Percentiles rank a stretch among this genome's conserved stretches.
phyloP scores from a whole-genome alignment of 2,888 invertebrate species.

The Dryocosmus kuriphilus region DNA sequence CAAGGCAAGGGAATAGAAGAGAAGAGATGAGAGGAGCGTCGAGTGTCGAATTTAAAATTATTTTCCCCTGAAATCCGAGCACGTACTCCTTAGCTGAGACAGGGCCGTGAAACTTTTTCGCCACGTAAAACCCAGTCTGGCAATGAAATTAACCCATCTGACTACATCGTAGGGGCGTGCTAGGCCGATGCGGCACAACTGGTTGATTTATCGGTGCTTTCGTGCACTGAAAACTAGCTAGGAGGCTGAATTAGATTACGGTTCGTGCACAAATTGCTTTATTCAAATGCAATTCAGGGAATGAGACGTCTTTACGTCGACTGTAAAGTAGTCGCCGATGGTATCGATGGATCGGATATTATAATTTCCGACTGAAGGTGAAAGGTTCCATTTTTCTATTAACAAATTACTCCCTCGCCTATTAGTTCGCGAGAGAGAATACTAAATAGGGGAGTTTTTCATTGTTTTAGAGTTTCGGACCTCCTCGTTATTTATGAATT shows the following conservation, averaged over 20 bases:
- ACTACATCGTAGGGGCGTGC: slow-evolving; percentile 76
- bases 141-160: slow-evolving; percentile 76
- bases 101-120: slow-evolving; percentile 50
- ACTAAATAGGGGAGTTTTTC: background rate
- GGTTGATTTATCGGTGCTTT: slow-evolving; percentile 76
- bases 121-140: slow-evolving; percentile 58
- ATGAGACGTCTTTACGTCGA: slow-evolving; percentile 53
- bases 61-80: slow-evolving; percentile 49
- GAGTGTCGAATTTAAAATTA: slow-evolving; percentile 41
- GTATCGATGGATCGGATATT: slow-evolving; percentile 46
- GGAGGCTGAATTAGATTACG: slow-evolving; percentile 72
- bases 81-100: slow-evolving; percentile 51
- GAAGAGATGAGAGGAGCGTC: slow-evolving; percentile 16
- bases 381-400: slow-evolving; percentile 18
- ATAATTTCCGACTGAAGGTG: slow-evolving; percentile 14
- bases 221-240: slow-evolving; percentile 71
- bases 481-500: too few species aligned
- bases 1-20: background rate
- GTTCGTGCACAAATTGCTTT: slow-evolving; percentile 75
- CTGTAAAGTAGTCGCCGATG: slow-evolving; percentile 44
- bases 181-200: slow-evolving; percentile 72
- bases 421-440: background rate
- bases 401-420: slow-evolving; percentile 3
- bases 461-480: background rate
- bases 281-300: slow-evolving; percentile 71